These are phyloP conservation scores for Stichopus chloronotus DNA, from an alignment of 35 echinoderm and acorn worm species.

Conservation along the genomic window DNA sequence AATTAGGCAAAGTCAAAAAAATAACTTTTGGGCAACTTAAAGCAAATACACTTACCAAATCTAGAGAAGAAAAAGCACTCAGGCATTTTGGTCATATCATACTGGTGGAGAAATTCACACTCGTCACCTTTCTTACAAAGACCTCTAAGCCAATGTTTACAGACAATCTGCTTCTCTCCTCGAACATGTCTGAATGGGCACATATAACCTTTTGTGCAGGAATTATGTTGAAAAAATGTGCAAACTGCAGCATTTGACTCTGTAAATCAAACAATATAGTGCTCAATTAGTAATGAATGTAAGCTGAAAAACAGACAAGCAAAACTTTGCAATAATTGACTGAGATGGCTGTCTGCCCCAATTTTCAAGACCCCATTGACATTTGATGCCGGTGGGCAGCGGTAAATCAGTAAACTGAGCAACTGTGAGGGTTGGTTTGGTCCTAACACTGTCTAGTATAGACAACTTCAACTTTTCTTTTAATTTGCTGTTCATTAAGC, in stretches of 20 bases:
- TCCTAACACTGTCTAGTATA: too few species aligned
- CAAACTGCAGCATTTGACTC: slow-evolving; percentile 94
- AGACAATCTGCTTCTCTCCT: slow-evolving; percentile 94
- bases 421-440: too few species aligned
- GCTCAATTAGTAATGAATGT: neutral
- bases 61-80: slow-evolving; percentile 98
- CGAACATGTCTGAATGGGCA: slow-evolving; percentile 97
- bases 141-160: slow-evolving; percentile 99
- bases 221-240: slow-evolving; percentile 83
- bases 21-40: neutral
- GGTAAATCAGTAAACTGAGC: too few species aligned
- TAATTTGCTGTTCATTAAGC: too few species aligned
- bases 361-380: too few species aligned
- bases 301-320: neutral
- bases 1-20: too few species aligned
- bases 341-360: too few species aligned
- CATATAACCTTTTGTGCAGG: slow-evolving; percentile 79
- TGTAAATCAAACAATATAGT: slow-evolving; percentile 34
- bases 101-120: slow-evolving; percentile 98
- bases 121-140: slow-evolving; percentile 99
- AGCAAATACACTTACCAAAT: slow-evolving; percentile 81
- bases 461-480: too few species aligned
- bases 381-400: too few species aligned
- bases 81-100: slow-evolving; percentile 99
- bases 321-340: neutral